phyloP scores from a whole-genome alignment of 2,797 vertebrate species.

The Chaenodraco wilsoni region DNA sequence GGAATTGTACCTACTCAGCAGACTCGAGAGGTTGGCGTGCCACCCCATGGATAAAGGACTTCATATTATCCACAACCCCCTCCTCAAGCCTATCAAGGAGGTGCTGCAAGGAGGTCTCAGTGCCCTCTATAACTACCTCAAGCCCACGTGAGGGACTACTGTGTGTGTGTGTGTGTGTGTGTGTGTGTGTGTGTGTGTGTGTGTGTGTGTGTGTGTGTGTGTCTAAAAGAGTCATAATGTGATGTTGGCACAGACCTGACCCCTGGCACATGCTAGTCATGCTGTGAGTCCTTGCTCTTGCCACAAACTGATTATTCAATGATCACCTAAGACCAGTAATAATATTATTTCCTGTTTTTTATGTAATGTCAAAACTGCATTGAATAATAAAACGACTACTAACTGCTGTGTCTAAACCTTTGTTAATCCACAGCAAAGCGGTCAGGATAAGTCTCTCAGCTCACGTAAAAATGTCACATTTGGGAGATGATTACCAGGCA shows the following conservation, averaged over 20 bases:
- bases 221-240: constrained; percentile 24
- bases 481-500: constrained; percentile 47
- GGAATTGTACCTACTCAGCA: constrained; percentile 88
- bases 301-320: neutral
- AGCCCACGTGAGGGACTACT: constrained; percentile 70
- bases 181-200: constrained; percentile 16
- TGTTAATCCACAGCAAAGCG: constrained; percentile 34
- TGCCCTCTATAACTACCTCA: constrained; percentile 85
- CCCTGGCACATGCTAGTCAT: constrained; percentile 42
- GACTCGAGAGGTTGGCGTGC: constrained; percentile 88
- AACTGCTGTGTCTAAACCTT: constrained; percentile 35
- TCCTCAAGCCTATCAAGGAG: constrained; percentile 90
- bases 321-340: constrained; percentile 4
- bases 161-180: constrained; percentile 21
- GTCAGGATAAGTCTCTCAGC: constrained; percentile 14
- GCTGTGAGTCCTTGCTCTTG: constrained; percentile 17
- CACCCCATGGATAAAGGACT: constrained; percentile 95
- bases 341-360: constrained; percentile 14
- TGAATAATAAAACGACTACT: constrained; percentile 50
- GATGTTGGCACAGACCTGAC: constrained; percentile 39
- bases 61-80: constrained; percentile 92
- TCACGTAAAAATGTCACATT: constrained; percentile 61
- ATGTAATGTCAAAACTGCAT: constrained; percentile 32
- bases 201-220: constrained; percentile 17
- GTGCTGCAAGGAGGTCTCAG: constrained; percentile 90